These are phyloP conservation scores for Peromyscus californicus DNA, from an alignment of 2,113 vertebrate species.

Conservation along the genomic window DNA sequence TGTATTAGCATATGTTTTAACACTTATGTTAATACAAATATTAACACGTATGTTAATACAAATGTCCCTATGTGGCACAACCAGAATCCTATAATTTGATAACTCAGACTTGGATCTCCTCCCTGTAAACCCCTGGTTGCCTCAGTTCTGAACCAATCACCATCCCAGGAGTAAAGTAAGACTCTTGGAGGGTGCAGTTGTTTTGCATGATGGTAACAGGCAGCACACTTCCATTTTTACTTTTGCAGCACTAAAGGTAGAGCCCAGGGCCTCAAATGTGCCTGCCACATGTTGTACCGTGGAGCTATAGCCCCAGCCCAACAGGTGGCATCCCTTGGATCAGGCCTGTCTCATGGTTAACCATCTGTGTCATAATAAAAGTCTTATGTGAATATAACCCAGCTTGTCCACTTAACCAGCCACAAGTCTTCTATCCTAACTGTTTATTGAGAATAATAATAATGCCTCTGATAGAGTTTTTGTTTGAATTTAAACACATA, in stretches of 20 bases:
- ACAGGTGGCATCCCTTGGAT: neutral
- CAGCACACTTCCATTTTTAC: neutral
- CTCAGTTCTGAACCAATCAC: neutral
- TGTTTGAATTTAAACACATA: neutral
- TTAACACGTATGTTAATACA: too few species aligned
- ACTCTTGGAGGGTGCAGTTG: neutral
- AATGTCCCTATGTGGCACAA: neutral
- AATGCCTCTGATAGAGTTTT: neutral
- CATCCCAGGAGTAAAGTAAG: neutral
- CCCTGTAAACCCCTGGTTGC: neutral
- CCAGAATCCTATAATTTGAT: neutral
- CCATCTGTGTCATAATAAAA: neutral
- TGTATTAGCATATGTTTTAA: neutral
- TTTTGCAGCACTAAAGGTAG: neutral
- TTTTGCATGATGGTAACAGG: neutral
- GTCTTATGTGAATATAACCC: neutral
- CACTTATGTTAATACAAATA: neutral
- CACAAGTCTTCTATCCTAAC: neutral
- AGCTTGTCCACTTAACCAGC: neutral
- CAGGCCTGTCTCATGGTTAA: neutral
- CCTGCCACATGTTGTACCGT: neutral
- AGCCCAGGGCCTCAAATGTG: neutral
- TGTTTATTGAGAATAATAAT: neutral
- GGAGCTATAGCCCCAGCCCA: neutral
- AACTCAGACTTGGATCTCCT: neutral